Percentiles rank a stretch among this genome's conserved stretches.
Evolutionary conservation across 1,140 invertebrate species (phyloP).

Genomic region (Pomacea maculata): DNA sequence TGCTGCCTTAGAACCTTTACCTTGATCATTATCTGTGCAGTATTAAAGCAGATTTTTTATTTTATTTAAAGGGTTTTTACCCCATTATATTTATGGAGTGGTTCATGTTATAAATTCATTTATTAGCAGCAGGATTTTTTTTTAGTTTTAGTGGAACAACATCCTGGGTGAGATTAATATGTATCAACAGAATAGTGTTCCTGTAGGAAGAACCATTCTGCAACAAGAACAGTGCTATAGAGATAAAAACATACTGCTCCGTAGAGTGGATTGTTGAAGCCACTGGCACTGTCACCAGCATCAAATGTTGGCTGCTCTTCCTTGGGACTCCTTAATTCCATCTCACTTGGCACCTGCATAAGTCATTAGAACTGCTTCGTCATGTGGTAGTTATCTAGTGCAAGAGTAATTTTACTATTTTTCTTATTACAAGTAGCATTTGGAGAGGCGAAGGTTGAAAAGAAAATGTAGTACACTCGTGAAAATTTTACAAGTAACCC

Average conservation of each 20-base stretch:
- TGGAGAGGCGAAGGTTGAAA: too few species aligned
- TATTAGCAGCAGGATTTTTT: background rate
- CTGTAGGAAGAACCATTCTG: background rate
- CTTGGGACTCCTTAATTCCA: constrained; percentile 16
- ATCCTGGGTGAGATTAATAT: background rate
- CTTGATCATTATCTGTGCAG: too few species aligned
- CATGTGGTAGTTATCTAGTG: too few species aligned
- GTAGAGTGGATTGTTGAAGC: constrained; percentile 19
- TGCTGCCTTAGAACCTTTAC: too few species aligned
- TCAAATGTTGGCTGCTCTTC: constrained; percentile 23
- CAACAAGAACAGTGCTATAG: background rate
- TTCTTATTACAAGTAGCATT: too few species aligned
- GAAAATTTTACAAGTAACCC: too few species aligned
- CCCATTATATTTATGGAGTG: background rate
- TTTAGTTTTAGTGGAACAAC: background rate
- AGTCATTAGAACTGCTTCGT: too few species aligned
- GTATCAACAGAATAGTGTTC: background rate
- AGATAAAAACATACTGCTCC: background rate
- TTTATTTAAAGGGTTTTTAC: background rate
- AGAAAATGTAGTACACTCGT: too few species aligned
- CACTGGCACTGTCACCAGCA: background rate
- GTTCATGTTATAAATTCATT: background rate
- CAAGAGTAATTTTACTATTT: too few species aligned
- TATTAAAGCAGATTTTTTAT: too few species aligned
- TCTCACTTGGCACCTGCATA: constrained; percentile 4